Base-by-base conservation (phyloP, 2,113 vertebrate genomes). In the Rattus rattus region DNA sequence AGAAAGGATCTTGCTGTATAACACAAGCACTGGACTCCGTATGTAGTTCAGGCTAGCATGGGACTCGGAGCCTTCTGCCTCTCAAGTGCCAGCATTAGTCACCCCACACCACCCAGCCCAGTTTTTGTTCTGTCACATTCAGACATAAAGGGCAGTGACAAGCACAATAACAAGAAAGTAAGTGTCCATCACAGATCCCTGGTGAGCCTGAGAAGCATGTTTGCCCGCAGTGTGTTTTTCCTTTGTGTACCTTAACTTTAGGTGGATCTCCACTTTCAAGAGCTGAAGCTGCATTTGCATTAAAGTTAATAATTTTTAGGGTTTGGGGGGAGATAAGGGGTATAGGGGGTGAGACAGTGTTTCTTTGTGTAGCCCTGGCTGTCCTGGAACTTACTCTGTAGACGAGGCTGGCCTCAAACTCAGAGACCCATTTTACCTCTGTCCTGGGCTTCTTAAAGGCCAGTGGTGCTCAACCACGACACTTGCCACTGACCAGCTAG, bases 271-370 rank as follows among this genome's bases (percentile, higher is more conserved):
- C 49, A 8, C 95, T 95, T 83, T 94, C n/a, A 43, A 52, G 85
- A 92, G 61, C 72, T 93, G 94, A 77, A 92, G 81, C 47, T 93
- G 61, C 89, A 11, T 75, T 90, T 91, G 24, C 67, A 54, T 91
- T 75, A 80, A 89, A 56, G 63, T 73, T 73, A 39, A n/a, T 73
- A 39, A 17, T 39, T 47, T 61, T 63, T 59, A 69, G 67, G 30
- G 11, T 59, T 84, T 63, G 22, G 20, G 4, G 36, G 5, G 36
- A 43, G 43, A 43, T 43, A 43, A 43, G 13, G 69, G 33, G 33
- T 12, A 4, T 12, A 13, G 69, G 33, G 6, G 6, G 5, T 16
- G 4, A 65, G n/a, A 85, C 24, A 10, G 24, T 13, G 16, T 65
- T 65, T 85, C 59, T 63, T 11, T 84, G 13, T 63, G 79, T 59